Conservation (phyloP, 2,797 vertebrate species). For the Numenius phaeopus region DNA sequence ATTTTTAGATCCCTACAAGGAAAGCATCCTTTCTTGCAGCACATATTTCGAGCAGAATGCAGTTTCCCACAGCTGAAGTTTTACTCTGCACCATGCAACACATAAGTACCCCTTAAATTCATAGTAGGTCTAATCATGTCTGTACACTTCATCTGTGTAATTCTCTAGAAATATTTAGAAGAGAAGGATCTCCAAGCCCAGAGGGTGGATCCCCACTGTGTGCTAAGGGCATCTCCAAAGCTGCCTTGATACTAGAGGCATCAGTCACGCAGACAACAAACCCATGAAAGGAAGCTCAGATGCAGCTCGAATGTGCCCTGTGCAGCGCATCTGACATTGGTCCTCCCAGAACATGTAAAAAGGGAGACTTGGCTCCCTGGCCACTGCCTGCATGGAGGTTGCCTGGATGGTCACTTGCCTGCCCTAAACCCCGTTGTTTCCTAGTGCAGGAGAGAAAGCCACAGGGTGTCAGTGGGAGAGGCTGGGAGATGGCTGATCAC, state of each 20-base stretch:
- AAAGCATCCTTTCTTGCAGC: not conserved
- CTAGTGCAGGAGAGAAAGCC: not conserved
- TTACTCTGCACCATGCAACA: not conserved
- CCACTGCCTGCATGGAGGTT: rapidly evolving
- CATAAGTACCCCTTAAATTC: not conserved
- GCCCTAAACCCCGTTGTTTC: not conserved
- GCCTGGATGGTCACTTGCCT: not conserved
- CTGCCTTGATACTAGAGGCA: not conserved
- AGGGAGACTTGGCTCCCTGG: not conserved
- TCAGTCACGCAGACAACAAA: not conserved
- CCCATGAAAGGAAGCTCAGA: not conserved
- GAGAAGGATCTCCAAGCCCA: conserved; percentile 34
- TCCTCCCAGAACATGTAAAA: not conserved
- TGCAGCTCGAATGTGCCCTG: not conserved
- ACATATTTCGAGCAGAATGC: not conserved
- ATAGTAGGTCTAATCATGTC: not conserved
- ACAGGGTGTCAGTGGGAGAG: not conserved
- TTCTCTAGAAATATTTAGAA: conserved; percentile 60
- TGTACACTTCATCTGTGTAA: conserved; percentile 22
- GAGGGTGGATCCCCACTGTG: conserved; percentile 5
- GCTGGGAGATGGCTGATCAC: not conserved
- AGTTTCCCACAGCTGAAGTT: not conserved
- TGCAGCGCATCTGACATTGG: not conserved
- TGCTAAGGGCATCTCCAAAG: not conserved
- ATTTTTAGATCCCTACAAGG: not conserved